phyloP scores from a whole-genome alignment of 1,140 invertebrate genomes.

The Amyelois transitella region DNA sequence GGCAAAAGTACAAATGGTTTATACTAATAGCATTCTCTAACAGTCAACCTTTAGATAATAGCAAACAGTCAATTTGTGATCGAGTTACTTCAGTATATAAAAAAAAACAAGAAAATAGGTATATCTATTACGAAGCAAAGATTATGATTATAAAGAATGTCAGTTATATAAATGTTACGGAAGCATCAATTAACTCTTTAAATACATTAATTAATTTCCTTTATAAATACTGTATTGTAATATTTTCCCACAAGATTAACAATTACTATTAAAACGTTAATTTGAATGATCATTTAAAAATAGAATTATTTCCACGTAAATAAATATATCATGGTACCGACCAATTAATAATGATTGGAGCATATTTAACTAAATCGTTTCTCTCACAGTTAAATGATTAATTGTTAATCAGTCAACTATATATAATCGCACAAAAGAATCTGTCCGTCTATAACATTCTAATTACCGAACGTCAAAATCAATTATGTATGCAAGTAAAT shows the following conservation, averaged over 20 bases:
- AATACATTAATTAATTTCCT: too few relatives aligned
- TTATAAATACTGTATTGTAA: background rate
- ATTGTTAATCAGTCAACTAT: conserved; percentile 40
- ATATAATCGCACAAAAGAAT: conserved; percentile 36
- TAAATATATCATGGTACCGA: background rate
- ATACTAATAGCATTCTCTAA: too few relatives aligned
- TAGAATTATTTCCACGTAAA: background rate
- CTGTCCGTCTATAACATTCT: conserved; percentile 47
- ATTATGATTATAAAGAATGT: too few relatives aligned
- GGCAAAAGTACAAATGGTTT: too few relatives aligned
- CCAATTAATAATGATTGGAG: conserved; percentile 4
- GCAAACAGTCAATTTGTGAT: too few relatives aligned
- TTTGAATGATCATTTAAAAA: background rate
- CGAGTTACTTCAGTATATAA: too few relatives aligned
- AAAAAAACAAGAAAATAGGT: too few relatives aligned
- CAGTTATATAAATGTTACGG: too few relatives aligned
- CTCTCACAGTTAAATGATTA: conserved; percentile 36
- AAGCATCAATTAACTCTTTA: too few relatives aligned
- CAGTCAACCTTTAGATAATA: too few relatives aligned
- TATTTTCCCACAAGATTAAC: background rate
- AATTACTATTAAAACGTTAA: background rate
- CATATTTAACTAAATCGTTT: conserved; percentile 15
- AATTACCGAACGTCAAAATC: conserved; percentile 61
- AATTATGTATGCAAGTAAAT: conserved; percentile 49
- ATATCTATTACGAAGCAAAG: too few relatives aligned